phyloP scores from a whole-genome alignment of 2,113 vertebrate genomes.

The Opisthocomus hoazin region DNA sequence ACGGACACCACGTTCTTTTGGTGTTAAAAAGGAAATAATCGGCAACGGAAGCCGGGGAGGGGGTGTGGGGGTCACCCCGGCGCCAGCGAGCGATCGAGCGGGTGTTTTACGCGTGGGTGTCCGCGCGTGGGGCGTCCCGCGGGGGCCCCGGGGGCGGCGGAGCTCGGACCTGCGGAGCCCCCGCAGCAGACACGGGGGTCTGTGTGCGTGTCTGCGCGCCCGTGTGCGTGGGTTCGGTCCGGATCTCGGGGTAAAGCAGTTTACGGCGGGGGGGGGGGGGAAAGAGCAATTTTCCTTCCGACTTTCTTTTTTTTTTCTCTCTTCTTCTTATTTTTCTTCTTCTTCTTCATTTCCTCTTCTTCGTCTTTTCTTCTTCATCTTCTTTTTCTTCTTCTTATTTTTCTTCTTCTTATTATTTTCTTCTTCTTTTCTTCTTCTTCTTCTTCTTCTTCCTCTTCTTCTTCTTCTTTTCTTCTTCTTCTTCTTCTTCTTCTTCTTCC shows the following conservation, averaged over 20 bases:
- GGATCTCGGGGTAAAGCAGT: no score
- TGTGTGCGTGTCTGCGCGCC: no score
- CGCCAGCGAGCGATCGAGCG: not conserved
- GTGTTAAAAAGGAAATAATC: not conserved
- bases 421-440: no score
- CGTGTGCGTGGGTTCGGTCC: not conserved
- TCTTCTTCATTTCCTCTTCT: no score
- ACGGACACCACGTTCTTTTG: not conserved
- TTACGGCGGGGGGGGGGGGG: accelerated
- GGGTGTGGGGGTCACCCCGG: not conserved
- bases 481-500: no score
- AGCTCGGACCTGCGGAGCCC: not conserved
- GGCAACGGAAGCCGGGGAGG: not conserved
- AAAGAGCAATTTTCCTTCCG: not conserved
- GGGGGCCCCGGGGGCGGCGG: not conserved
- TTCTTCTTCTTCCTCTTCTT: no score
- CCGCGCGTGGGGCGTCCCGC: not conserved
- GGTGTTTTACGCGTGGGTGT: not conserved
- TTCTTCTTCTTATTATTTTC: no score
- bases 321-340: no score
- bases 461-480: no score
- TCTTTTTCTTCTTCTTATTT: no score
- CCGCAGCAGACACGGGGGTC: not conserved
- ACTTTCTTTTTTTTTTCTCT: not conserved
- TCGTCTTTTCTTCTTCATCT: no score